A percentile compares a stretch with the other conserved stretches of the same genome.
phyloP scores from a whole-genome alignment of 2,113 vertebrate species.

The Pluvianellus socialis region DNA sequence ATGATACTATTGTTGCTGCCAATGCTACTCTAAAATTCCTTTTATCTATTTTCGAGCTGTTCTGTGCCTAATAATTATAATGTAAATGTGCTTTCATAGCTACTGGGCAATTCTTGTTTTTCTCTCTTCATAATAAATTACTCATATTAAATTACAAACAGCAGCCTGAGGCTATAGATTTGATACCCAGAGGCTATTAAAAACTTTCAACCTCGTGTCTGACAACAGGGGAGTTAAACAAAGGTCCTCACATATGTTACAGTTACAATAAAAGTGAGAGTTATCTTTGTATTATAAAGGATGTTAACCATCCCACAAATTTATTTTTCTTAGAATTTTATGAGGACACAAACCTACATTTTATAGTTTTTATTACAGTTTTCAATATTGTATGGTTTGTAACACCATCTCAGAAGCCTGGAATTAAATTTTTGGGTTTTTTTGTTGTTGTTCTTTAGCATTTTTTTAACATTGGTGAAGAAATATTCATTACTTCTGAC shows the following conservation, averaged over 20 bases:
- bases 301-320: not conserved
- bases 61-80: conserved; percentile 66
- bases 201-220: conserved; percentile 51
- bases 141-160: conserved; percentile 66
- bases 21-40: conserved; percentile 33
- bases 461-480: not conserved
- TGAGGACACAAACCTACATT: not conserved
- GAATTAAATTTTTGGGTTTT: not conserved
- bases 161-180: conserved; percentile 46
- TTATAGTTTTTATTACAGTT: conserved; percentile 13
- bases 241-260: conserved; percentile 52
- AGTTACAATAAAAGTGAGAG: conserved; percentile 24
- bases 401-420: not conserved
- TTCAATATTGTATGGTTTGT: not conserved
- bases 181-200: conserved; percentile 63
- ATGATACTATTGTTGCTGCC: conserved; percentile 28
- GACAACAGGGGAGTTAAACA: conserved; percentile 50
- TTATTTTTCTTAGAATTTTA: conserved; percentile 43
- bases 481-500: not conserved
- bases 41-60: conserved; percentile 58
- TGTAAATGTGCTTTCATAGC: conserved; percentile 60
- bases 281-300: conserved; percentile 23
- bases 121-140: conserved; percentile 57
- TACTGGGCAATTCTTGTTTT: conserved; percentile 65
- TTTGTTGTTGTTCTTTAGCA: too few relatives aligned